Conservation (phyloP, 1,140 invertebrate species). For the Heliconius congener region DNA sequence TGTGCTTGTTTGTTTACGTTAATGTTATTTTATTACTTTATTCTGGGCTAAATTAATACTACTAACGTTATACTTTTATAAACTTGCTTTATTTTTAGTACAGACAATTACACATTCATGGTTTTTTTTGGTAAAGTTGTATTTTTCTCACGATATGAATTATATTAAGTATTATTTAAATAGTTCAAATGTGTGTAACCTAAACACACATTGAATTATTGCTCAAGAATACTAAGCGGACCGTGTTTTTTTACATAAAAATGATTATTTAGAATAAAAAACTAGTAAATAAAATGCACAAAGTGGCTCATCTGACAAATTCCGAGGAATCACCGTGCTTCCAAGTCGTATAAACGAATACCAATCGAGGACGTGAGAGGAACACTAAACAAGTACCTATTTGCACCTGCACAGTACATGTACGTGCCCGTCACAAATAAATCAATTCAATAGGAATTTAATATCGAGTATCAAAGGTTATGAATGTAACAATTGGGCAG, state of each 20-base stretch:
- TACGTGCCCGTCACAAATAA: background rate
- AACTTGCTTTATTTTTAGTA: background rate
- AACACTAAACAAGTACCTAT: slow-evolving; percentile 43
- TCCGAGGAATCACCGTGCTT: slow-evolving; percentile 73
- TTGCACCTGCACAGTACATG: slow-evolving; percentile 21
- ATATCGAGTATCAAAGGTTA: slow-evolving; percentile 5
- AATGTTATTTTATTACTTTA: slow-evolving; percentile 18
- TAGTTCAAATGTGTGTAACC: slow-evolving; percentile 37
- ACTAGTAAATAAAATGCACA: slow-evolving; percentile 77
- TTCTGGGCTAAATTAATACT: background rate
- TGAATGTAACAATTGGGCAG: slow-evolving; percentile 59
- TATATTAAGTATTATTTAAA: background rate
- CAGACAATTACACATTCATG: background rate
- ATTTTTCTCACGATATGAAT: no score
- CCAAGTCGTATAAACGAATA: slow-evolving; percentile 78
- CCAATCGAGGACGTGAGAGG: slow-evolving; percentile 68
- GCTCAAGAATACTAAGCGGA: slow-evolving; percentile 67
- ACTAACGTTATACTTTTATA: background rate
- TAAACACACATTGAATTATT: slow-evolving; percentile 55
- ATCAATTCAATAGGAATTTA: background rate
- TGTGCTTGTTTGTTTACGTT: slow-evolving; percentile 25
- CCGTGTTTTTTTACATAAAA: slow-evolving; percentile 11
- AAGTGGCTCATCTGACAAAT: slow-evolving; percentile 64
- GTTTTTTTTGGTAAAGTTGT: no score
- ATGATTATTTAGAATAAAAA: slow-evolving; percentile 61